Base-by-base conservation (phyloP, 2,113 vertebrate genomes). In the Crotalus viridis region DNA sequence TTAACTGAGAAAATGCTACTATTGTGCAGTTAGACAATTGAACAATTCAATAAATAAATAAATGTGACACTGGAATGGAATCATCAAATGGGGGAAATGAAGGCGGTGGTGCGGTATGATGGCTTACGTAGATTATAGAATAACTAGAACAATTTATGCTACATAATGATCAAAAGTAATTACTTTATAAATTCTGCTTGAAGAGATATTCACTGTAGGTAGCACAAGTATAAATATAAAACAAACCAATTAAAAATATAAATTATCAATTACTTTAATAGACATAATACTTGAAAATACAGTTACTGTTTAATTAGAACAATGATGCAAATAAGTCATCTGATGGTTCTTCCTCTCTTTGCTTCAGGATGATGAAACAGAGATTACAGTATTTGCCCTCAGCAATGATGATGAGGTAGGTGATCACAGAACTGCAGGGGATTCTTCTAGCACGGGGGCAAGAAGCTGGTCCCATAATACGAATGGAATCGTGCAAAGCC, bases 291-390 rank as follows among this genome's bases (percentile, higher is more conserved):
- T 74, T 81, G 33, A 81, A 81, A 43, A 21, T 33, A 39, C 33
- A 43, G 33, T 81, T 81, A 7, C 17, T 81, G 33, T 81, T 81
- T 43, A 81, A 81, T 81, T 21, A 81, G 17, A 81, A 81, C 6
- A 39, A 19, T 43, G 74, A 39, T 81, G 17, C 33, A 81, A 21
- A 59, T 9, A 52, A 48, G 5, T 21, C 24, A 26, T 10, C 17
- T 48, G n/a, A 85, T 48, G 21, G 6, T 57, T 22, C 1, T 0
- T 1, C 85, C 12, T 0, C 3, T 1, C 3, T 26, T 56, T 0
- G 0, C 6, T 46, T 85, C 43, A 99, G 99, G 99, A 99, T 6
- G 99, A 99, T 52, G 98, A 98, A 55, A 99, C 99, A 88, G 99
- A 99, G 92, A 98, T 99, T 93, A 99, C 97, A 1, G 97, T 98